Conservation (phyloP, 2,113 vertebrate genomes). For the Macquaria ambigua region DNA sequence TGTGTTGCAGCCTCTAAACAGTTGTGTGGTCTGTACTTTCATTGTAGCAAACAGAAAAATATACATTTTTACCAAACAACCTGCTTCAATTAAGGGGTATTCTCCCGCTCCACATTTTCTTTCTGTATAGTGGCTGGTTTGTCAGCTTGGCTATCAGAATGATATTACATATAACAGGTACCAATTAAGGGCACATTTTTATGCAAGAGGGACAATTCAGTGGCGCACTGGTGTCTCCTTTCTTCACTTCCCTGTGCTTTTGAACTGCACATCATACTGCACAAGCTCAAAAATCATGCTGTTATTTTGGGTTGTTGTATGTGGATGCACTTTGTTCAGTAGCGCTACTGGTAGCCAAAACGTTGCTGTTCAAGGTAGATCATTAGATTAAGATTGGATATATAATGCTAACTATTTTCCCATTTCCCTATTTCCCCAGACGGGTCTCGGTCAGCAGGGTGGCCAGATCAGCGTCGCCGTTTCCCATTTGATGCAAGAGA, state of each 20-base stretch:
- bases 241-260: not conserved
- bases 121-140: not conserved
- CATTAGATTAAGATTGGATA: not conserved
- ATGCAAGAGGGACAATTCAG: not conserved
- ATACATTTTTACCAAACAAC: not conserved
- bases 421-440: constrained; percentile 75
- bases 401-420: not conserved
- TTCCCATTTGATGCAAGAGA: constrained; percentile 96
- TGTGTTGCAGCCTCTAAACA: not conserved
- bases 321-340: not conserved
- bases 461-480: constrained; percentile 94
- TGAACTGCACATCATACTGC: not conserved
- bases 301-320: not conserved
- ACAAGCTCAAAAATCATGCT: not conserved
- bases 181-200: not conserved
- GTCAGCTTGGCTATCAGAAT: not conserved
- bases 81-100: not conserved
- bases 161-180: not conserved
- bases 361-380: not conserved
- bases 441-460: constrained; percentile 90
- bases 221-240: not conserved
- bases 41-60: not conserved
- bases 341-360: not conserved
- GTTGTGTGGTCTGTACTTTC: not conserved
- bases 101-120: not conserved